Conservation (phyloP, 2,113 vertebrate genomes). For the Apistogramma diplotaenia region DNA sequence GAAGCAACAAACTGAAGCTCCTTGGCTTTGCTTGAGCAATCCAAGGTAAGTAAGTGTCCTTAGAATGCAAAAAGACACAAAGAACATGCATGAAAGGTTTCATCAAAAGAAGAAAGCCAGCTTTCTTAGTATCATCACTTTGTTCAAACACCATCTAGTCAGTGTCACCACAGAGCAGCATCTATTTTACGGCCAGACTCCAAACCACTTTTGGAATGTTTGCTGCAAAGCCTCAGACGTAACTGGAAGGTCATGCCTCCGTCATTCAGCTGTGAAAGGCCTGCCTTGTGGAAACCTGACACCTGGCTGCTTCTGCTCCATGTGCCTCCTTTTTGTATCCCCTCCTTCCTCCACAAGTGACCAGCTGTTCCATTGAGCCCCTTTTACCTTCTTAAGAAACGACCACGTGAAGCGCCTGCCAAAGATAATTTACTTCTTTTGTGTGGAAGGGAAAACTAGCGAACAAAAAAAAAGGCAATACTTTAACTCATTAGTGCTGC, state of each 20-base stretch:
- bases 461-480: not conserved
- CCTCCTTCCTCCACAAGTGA: constrained; percentile 13
- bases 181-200: constrained; percentile 1
- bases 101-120: not conserved
- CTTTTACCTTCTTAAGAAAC: constrained; percentile 38
- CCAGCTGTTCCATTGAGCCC: constrained; percentile 62
- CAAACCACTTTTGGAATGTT: constrained; percentile 55
- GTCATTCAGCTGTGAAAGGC: constrained; percentile 47
- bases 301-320: constrained; percentile 48
- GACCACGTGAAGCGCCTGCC: constrained; percentile 12
- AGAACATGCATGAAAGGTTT: not conserved
- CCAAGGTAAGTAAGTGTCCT: constrained; percentile 65
- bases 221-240: constrained; percentile 50
- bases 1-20: constrained; percentile 50
- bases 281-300: constrained; percentile 64
- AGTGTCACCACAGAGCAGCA: constrained; percentile 30
- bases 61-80: not conserved
- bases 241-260: constrained; percentile 46
- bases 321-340: constrained; percentile 11
- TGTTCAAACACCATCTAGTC: not conserved
- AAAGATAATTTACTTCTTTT: not conserved
- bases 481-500: not conserved
- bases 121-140: not conserved
- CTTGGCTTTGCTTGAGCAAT: constrained; percentile 71
- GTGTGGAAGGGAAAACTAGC: constrained; percentile 1